Conservation (phyloP, 37 sponge, comb jelly and placozoan genomes). For the Spongilla lacustris region DNA sequence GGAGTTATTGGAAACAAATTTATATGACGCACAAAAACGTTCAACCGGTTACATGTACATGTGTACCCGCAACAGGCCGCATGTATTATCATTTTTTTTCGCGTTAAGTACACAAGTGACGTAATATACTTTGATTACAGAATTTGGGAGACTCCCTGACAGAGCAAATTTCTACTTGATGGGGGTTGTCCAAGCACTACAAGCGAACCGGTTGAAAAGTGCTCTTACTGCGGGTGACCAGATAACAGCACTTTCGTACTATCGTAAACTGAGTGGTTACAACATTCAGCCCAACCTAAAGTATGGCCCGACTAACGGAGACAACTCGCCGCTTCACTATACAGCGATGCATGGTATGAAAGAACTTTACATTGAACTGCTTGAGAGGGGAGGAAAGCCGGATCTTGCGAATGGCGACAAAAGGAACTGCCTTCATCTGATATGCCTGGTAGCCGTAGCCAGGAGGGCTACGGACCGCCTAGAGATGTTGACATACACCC, state of each 20-base stretch:
- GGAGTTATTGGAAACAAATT: no score
- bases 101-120: no score
- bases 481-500: constrained; percentile 14
- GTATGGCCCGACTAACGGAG: constrained; percentile 13
- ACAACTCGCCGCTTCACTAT: constrained; percentile 49
- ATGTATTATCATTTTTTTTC: no score
- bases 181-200: not conserved
- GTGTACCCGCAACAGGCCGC: no score
- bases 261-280: constrained; percentile 2
- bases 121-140: no score
- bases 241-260: not conserved
- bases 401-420: constrained; percentile 31
- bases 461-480: not conserved
- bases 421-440: constrained; percentile 61
- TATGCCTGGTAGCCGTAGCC: constrained; percentile 34
- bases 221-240: not conserved
- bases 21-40: no score
- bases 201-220: not conserved
- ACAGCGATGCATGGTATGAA: constrained; percentile 49
- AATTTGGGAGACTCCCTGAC: not conserved
- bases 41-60: no score
- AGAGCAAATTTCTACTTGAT: not conserved
- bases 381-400: constrained; percentile 4
- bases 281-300: constrained; percentile 32
- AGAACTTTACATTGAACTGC: constrained; percentile 36